Evolutionary conservation across 2,888 invertebrate genomes (phyloP), one percentile per base, ranked within the genome.

Genomic region (Erebia palarica): DNA sequence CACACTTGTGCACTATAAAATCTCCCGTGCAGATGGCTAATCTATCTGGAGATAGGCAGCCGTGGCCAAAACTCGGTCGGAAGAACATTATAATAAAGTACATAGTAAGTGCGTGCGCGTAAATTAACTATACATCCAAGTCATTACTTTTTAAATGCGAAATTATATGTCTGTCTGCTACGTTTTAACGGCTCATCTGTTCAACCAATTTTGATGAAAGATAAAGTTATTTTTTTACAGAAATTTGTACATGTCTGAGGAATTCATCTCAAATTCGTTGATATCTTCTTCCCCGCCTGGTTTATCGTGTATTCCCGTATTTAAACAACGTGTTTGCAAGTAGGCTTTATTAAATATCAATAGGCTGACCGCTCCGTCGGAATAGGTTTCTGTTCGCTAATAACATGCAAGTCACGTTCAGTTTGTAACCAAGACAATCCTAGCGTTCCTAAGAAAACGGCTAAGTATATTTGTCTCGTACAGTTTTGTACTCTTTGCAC

Each of bases 341-440:
- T 14, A 21, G 21, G 16, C 55, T 59, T 67, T 65, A 67, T 58
- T 21, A 58, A 42, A 67, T 21, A 67, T 3, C 57, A 42, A 27
- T 57, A 59, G 10, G 21, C 47, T 47, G 10, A 27, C 18, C 42
- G 36, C 59, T 21, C 14, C 14, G 47, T n/a, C 14, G 16, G 67
- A 47, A 64, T 68, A 57, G 47, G 42, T 10, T 27, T 57, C 47
- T 13, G 44, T 21, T 11, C 27, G 65, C 49, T 18, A 64, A 58
- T 68, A 68, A 53, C 53, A 68, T 68, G 68, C 53, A 14, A 68
- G 68, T 68, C 68, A 68, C 68, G 68, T 68, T 68, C 60, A 5
- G 53, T 42, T 61, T 61, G 68, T 61, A 9, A 53, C 36, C 42
- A 42, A 68, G 60, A 68, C 68, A 68, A 68, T 53, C 60, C 53